phyloP scores from a whole-genome alignment of 2,113 vertebrate species.

The Indicator maculatus region DNA sequence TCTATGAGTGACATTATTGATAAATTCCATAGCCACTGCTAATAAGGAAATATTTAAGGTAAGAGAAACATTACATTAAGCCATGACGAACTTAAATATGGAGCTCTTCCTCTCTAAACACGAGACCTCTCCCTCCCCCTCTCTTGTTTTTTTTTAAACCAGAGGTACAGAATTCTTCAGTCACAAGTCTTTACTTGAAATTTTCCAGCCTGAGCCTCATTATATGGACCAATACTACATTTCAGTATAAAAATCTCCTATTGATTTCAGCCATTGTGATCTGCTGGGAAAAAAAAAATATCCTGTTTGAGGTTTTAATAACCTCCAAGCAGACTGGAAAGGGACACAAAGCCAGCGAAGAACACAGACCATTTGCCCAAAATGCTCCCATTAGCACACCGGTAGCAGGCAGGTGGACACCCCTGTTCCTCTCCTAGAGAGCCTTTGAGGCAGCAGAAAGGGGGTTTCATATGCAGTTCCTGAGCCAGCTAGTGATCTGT shows the following conservation, averaged over 20 bases:
- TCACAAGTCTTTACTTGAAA: background rate
- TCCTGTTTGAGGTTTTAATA: background rate
- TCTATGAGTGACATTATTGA: background rate
- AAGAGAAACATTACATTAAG: background rate
- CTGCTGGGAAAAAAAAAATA: background rate
- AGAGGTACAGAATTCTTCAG: background rate
- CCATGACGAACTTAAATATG: background rate
- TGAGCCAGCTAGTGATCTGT: background rate
- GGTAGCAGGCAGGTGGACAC: accelerated
- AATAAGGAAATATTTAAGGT: background rate
- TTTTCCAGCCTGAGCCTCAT: constrained; percentile 3
- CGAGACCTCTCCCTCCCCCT: accelerated
- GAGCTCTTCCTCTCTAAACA: background rate
- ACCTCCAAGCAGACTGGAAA: background rate
- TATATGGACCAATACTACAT: background rate
- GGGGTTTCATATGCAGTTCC: background rate
- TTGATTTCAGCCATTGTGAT: constrained; percentile 15
- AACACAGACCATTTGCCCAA: background rate
- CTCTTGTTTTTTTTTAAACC: background rate
- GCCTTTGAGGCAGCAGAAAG: background rate
- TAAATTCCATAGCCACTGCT: background rate
- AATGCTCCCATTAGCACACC: background rate
- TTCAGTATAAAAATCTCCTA: background rate
- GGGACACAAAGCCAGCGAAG: background rate
- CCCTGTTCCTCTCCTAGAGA: accelerated